phyloP scores from a whole-genome alignment of 2,888 invertebrate genomes.

The Orchesella flavescens region DNA sequence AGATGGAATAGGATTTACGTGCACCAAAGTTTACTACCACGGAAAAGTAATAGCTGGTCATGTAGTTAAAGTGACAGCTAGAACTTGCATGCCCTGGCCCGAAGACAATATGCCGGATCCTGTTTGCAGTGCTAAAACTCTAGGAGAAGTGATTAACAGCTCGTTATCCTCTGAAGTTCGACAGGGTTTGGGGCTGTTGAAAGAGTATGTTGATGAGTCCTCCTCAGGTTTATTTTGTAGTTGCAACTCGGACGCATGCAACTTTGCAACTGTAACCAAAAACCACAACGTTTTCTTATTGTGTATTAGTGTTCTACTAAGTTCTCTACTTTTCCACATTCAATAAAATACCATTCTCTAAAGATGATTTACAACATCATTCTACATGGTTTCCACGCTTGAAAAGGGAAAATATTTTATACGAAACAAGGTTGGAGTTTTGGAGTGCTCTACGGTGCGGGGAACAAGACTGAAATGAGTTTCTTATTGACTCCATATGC shows the following conservation, averaged over 20 bases:
- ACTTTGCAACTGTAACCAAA: background rate
- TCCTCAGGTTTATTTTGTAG: constrained; percentile 3
- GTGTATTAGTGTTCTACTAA: too few relatives aligned
- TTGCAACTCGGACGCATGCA: background rate
- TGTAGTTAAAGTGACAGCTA: constrained; percentile 12
- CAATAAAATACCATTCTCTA: too few relatives aligned
- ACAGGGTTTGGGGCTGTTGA: background rate
- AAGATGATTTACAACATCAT: too few relatives aligned
- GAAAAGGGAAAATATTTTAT: too few relatives aligned
- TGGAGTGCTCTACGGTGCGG: too few relatives aligned
- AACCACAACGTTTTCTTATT: too few relatives aligned
- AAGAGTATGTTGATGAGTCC: constrained; percentile 3
- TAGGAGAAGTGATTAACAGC: constrained; percentile 6
- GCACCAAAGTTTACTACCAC: background rate
- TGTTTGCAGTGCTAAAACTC: background rate
- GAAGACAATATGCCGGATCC: background rate
- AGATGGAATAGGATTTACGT: background rate
- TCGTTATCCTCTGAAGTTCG: constrained; percentile 6
- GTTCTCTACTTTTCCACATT: too few relatives aligned
- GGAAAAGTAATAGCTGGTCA: background rate
- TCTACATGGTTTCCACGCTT: too few relatives aligned
- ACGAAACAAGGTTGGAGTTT: too few relatives aligned
- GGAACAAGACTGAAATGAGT: too few relatives aligned
- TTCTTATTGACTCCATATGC: too few relatives aligned
- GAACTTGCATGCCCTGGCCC: constrained; percentile 1